Percentiles rank a stretch among this genome's conserved stretches.
Conservation (phyloP, 2,888 invertebrate species). For the Danaus chrysippus region DNA sequence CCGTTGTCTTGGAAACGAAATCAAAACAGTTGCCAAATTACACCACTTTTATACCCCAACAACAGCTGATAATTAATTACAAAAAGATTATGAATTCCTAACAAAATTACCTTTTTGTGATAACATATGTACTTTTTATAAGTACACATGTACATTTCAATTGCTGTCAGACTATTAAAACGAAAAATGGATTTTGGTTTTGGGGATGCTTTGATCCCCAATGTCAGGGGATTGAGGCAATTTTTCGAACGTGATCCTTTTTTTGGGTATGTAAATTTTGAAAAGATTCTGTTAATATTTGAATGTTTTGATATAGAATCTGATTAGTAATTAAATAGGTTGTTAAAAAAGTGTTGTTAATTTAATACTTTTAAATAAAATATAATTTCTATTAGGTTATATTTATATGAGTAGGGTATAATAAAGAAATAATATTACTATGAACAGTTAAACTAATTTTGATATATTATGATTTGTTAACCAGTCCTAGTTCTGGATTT, state of each 20-base stretch:
- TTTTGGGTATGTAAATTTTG: constrained; percentile 52
- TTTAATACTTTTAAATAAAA: too few species aligned
- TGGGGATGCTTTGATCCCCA: constrained; percentile 65
- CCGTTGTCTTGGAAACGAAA: constrained; percentile 51
- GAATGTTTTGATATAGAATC: too few species aligned
- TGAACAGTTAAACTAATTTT: not conserved
- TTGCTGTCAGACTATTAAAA: constrained; percentile 43
- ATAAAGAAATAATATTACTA: too few species aligned
- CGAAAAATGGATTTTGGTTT: constrained; percentile 69
- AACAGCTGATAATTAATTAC: constrained; percentile 54
- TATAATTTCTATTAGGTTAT: too few species aligned
- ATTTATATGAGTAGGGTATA: too few species aligned
- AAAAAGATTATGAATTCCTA: constrained; percentile 61
- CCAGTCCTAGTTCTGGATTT: constrained; percentile 79
- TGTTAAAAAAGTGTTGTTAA: too few species aligned
- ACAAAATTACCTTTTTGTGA: constrained; percentile 27
- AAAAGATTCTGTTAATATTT: not conserved
- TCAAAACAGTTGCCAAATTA: constrained; percentile 67
- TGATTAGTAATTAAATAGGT: too few species aligned
- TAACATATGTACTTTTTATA: constrained; percentile 43
- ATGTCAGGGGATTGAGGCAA: constrained; percentile 57
- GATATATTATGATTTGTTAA: constrained; percentile 2
- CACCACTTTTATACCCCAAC: constrained; percentile 49
- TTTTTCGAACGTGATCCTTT: constrained; percentile 60
- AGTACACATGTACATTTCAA: constrained; percentile 48